phyloP scores from a whole-genome alignment of 2,888 invertebrate species.

The Lordiphosa fenestrarum region DNA sequence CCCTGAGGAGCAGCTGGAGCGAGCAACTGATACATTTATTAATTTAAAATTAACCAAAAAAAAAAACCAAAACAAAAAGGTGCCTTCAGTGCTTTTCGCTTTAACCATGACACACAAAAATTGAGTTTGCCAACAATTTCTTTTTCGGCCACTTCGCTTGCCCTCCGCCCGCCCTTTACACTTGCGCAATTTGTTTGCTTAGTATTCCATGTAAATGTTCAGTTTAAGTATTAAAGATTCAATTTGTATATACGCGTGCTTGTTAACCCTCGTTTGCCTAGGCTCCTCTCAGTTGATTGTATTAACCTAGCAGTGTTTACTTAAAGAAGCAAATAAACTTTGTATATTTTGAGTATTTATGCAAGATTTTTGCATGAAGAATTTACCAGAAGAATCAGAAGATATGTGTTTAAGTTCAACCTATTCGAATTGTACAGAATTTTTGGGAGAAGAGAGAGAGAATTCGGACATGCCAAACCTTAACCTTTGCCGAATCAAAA shows the following conservation, averaged over 20 bases:
- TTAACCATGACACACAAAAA: conserved; percentile 60
- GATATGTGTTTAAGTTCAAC: too few species aligned
- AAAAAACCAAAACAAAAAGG: conserved; percentile 39
- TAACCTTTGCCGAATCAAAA: too few species aligned
- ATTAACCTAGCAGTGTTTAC: conserved; percentile 62
- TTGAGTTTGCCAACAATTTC: conserved; percentile 33
- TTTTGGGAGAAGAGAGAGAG: too few species aligned
- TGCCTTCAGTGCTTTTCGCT: conserved; percentile 58
- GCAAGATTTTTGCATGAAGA: conserved; percentile 38
- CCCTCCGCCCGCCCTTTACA: not conserved
- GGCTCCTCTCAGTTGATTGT: conserved; percentile 57
- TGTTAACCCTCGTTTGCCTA: conserved; percentile 40
- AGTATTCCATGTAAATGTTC: conserved; percentile 28
- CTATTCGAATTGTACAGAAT: too few species aligned
- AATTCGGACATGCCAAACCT: too few species aligned
- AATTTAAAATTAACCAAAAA: not conserved
- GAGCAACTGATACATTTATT: conserved; percentile 8
- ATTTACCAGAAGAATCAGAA: conserved; percentile 43
- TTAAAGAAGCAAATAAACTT: conserved; percentile 44
- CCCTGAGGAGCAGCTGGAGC: conserved; percentile 46
- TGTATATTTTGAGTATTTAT: conserved; percentile 46
- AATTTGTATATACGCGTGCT: conserved; percentile 52
- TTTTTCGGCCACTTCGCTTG: conserved; percentile 14
- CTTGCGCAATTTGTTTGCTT: conserved; percentile 8
- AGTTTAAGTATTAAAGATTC: conserved; percentile 62